Base-by-base conservation (phyloP, 30 jellyfish, hydroid and myxozoan species). In the Hydractinia echinata region DNA sequence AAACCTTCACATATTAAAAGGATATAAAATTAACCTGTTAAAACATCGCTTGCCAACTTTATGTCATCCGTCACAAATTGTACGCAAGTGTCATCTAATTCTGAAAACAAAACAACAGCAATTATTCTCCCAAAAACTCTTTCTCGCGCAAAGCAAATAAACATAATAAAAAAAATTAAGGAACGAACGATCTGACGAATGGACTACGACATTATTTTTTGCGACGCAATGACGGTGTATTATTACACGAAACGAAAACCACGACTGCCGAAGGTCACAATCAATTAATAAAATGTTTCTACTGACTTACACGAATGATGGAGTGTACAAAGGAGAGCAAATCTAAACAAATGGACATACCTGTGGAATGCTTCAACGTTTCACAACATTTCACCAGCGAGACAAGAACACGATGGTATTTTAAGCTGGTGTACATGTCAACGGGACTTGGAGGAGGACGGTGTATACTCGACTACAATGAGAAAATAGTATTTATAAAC, bases 371-470 rank as follows among this genome's bases (percentile, higher is more conserved):
- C 48, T 66, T 66, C 0, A 66, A 8, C 15, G 14, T 7, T 13
- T 18, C 8, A 13, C 48, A 66, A 66, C 76, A 66, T 66, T 66
- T 52, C 1, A 66, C 53, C 15, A 66, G 49, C 9, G 8, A 66
- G 4, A 66, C 48, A 4, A 6, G 49, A 19, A 66, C 9, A 66
- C 14, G 30, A 19, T 50, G 10, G 49, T 66, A 66, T 50, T 13
- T 7, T 66, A 19, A 52, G 49, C 48, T 66, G 30, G 49, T 66
- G 49, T 66, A 66, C 10, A 66, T 18, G 14, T 52, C 76, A 19
- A 66, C 8, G 9, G 30, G 76, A 66, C 76, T 6, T 66, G 81
- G 81, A 51, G 81, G 81, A 20, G 81, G 81, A 21, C 11, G 48
- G 54, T 72, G 61, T 8, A 72, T 51, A 19, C 52, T 61, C 48